Evolutionary conservation across 35 echinoderm and acorn worm species (phyloP), one percentile per base, ranked within the genome.

Genomic region (Chiridota heheva): DNA sequence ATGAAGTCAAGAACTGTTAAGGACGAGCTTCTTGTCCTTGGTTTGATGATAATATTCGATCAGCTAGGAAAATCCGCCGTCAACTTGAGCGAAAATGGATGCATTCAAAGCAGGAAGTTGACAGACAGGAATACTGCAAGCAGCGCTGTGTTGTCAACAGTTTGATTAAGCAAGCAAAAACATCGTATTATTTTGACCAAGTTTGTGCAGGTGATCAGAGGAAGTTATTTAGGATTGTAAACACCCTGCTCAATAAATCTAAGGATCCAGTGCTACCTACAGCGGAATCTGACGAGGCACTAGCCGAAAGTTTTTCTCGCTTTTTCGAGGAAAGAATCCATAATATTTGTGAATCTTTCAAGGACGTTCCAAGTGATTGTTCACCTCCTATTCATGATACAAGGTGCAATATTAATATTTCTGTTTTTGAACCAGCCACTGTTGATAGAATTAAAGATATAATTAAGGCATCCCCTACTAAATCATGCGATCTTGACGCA

Each of bases 91-190:
- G 80, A 20, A 83, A 34, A 55, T 83, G 80, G 80, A 68, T 15
- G 64, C 17, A 49, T 28, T 12, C 13, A 17, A 42, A 43, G 36
- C 64, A 1, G 22, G 45, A 16, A 71, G 37, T 81, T 20, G 12
- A 84, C 58, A 84, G 65, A 20, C 81, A 71, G 31, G 49, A 84
- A 41, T 84, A 84, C 39, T 71, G 30, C 41, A 36, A 71, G 5
- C 81, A 84, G 12, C 44, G 66, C 12, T 32, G 53, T 41, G 7
- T 81, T 26, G 74, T 78, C 2, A 46, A n/a, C n/a, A n/a, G n/a
- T n/a, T n/a, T n/a, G n/a, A 72, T 72, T 10, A 32, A 62, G 40
- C 58, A 42, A 29, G 77, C 77, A 27, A 81, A 66, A 22, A 63
- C 26, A 2, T 7, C 4, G 4, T 81, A 72, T 22, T 84, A 71